phyloP scores from a whole-genome alignment of 2,797 vertebrate species.

The Acipenser ruthenus region DNA sequence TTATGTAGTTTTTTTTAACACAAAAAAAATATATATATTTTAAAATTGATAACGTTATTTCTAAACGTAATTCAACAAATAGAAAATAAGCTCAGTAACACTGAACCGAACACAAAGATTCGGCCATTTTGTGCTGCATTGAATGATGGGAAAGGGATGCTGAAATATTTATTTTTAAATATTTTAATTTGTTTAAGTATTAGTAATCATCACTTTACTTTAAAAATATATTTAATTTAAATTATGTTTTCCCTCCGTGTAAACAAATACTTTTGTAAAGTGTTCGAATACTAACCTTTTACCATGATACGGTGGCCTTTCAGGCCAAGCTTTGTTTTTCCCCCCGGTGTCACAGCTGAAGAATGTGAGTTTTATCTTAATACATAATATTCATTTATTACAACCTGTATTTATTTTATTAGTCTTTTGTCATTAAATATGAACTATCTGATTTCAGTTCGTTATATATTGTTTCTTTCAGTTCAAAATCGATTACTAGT shows the following conservation, averaged over 20 bases:
- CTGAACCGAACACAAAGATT: not conserved
- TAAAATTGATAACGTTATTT: not conserved
- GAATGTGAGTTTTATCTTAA: too few species aligned
- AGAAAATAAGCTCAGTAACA: not conserved
- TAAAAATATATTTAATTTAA: not conserved
- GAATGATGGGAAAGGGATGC: conserved; percentile 37
- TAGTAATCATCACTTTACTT: not conserved
- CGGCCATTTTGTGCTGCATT: conserved; percentile 47
- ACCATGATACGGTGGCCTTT: conserved; percentile 12
- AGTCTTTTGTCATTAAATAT: too few species aligned
- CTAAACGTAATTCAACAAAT: not conserved
- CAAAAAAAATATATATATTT: not conserved
- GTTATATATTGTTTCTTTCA: too few species aligned
- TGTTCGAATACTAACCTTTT: conserved; percentile 10
- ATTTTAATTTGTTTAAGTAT: too few species aligned
- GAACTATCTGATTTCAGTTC: too few species aligned
- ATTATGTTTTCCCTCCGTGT: not conserved
- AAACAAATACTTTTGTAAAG: too few species aligned
- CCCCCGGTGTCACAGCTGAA: too few species aligned
- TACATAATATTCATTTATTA: too few species aligned
- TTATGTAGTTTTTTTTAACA: too few species aligned
- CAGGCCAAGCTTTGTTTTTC: not conserved
- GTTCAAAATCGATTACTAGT: too few species aligned
- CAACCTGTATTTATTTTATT: too few species aligned
- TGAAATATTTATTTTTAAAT: too few species aligned